These are phyloP conservation scores for Lacanobia oleracea DNA, from an alignment of 2,888 invertebrate species.

Conservation along the genomic window DNA sequence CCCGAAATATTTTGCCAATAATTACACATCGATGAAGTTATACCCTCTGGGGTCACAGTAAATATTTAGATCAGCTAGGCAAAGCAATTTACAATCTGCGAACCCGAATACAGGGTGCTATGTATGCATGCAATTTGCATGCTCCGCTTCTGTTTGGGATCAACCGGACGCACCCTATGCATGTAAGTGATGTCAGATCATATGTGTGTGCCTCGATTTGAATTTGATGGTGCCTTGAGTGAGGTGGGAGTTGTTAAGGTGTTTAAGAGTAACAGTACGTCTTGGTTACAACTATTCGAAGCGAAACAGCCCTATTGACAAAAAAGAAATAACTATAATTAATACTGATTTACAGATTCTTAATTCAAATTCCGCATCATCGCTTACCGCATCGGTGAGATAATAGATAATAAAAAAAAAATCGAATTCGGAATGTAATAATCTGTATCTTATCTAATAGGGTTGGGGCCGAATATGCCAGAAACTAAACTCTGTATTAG, in stretches of 20 bases:
- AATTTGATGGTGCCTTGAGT: constrained; percentile 53
- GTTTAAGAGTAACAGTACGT: too few species aligned
- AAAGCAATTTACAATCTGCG: constrained; percentile 79
- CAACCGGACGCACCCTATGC: constrained; percentile 62
- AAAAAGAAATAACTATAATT: too few species aligned
- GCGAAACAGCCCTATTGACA: too few species aligned
- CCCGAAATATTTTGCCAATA: constrained; percentile 40
- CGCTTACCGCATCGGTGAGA: too few species aligned
- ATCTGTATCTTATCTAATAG: too few species aligned
- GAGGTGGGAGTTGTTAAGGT: constrained; percentile 6
- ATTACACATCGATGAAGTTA: constrained; percentile 58
- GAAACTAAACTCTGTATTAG: too few species aligned
- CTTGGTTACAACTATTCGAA: too few species aligned
- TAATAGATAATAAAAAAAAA: too few species aligned
- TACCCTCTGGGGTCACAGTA: constrained; percentile 59
- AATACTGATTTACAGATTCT: too few species aligned
- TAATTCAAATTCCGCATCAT: too few species aligned
- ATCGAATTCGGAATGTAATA: too few species aligned
- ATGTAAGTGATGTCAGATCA: constrained; percentile 67
- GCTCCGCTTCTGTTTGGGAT: constrained; percentile 67
- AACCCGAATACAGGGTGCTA: constrained; percentile 69
- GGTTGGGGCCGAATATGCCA: too few species aligned
- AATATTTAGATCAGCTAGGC: constrained; percentile 74
- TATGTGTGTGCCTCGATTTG: constrained; percentile 64
- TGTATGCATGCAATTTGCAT: constrained; percentile 78